Conservation (phyloP, 2,888 invertebrate genomes). For the Drymonia ruficornis region DNA sequence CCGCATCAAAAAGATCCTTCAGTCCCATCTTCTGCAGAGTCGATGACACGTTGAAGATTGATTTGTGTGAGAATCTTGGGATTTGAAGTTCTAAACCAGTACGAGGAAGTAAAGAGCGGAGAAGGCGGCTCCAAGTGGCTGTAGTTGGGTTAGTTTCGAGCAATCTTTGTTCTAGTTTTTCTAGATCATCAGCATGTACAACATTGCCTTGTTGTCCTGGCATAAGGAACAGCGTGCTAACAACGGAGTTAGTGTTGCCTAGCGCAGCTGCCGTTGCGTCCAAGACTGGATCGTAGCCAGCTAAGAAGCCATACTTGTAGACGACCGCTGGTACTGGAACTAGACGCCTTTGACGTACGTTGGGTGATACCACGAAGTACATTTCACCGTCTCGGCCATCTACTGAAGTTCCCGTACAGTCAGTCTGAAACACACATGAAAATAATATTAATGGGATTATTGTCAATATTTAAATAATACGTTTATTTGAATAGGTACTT, state of each 20-base stretch:
- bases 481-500: no score
- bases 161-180: constrained; percentile 89
- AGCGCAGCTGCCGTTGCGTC: constrained; percentile 94
- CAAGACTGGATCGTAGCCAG: constrained; percentile 93
- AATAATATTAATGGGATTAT: no score
- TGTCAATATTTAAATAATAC: not conserved
- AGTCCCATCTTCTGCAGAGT: constrained; percentile 93
- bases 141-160: constrained; percentile 87
- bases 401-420: constrained; percentile 90
- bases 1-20: constrained; percentile 90
- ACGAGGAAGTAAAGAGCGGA: constrained; percentile 90
- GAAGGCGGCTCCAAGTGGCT: constrained; percentile 89
- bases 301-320: constrained; percentile 90
- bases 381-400: constrained; percentile 93
- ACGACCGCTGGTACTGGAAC: constrained; percentile 94
- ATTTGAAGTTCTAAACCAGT: constrained; percentile 92
- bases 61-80: constrained; percentile 93
- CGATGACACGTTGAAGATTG: constrained; percentile 91
- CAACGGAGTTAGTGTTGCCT: constrained; percentile 88
- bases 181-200: constrained; percentile 91
- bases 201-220: constrained; percentile 94
- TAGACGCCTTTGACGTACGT: constrained; percentile 90
- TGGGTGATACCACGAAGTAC: constrained; percentile 93
- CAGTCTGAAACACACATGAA: constrained; percentile 86
- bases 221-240: constrained; percentile 92